These are phyloP conservation scores for Palythoa heliodiscus DNA, from an alignment of 92 coral and sea anemone genomes.

Conservation along the genomic window DNA sequence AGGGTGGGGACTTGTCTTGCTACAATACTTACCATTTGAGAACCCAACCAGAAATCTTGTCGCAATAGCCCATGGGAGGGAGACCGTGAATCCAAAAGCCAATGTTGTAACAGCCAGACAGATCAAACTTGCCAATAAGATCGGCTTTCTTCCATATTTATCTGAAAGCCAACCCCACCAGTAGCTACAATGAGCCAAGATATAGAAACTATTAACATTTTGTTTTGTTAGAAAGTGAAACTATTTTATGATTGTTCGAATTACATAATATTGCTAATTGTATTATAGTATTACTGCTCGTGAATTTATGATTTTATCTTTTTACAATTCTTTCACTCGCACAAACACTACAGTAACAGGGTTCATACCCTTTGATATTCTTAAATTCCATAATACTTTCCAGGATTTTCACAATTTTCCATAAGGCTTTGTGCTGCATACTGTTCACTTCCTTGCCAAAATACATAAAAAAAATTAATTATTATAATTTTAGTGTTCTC, in stretches of 20 bases:
- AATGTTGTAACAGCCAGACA: constrained; percentile 42
- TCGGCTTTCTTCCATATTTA: constrained; percentile 79
- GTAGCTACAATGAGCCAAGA: constrained; percentile 55
- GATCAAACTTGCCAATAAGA: constrained; percentile 47
- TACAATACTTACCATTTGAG: constrained; percentile 55
- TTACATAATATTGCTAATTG: background rate
- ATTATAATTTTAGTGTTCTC: too few relatives aligned
- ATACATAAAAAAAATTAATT: background rate
- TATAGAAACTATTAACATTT: background rate
- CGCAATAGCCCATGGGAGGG: constrained; percentile 69
- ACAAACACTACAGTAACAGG: too few relatives aligned
- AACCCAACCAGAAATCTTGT: constrained; percentile 80
- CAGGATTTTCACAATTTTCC: background rate
- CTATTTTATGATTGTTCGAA: background rate
- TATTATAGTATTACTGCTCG: background rate
- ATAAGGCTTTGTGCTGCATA: background rate
- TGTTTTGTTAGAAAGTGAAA: background rate
- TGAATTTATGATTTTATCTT: too few relatives aligned
- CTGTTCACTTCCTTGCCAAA: background rate
- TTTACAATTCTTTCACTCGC: too few relatives aligned
- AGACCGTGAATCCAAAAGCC: constrained; percentile 78
- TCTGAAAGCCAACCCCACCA: constrained; percentile 93
- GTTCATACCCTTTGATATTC: background rate
- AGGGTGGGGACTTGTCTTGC: background rate
- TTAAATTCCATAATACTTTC: background rate